phyloP scores from a whole-genome alignment of 2,797 vertebrate species.

The Falco cherrug region DNA sequence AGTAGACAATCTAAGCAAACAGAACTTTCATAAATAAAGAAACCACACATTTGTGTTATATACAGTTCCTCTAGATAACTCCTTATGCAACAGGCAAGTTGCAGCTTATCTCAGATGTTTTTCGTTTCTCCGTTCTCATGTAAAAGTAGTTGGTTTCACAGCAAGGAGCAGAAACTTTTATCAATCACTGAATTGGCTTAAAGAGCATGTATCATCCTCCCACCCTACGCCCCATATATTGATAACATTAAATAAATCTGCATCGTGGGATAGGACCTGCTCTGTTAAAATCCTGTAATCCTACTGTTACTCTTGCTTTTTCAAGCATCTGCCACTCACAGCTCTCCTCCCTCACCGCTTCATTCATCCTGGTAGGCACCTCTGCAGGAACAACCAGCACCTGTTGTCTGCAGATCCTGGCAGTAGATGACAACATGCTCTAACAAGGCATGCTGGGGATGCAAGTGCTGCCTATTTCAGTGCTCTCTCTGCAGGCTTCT shows the following conservation, averaged over 20 bases:
- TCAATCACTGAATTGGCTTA: not conserved
- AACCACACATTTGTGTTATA: not conserved
- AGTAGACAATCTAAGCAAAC: not conserved
- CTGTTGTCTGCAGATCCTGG: not conserved
- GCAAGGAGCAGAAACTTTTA: not conserved
- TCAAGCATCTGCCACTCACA: not conserved
- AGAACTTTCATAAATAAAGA: not conserved
- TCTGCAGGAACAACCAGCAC: not conserved
- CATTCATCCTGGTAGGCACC: not conserved
- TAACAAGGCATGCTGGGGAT: not conserved
- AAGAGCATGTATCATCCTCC: not conserved
- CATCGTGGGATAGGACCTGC: not conserved
- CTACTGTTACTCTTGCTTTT: not conserved
- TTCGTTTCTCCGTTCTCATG: not conserved
- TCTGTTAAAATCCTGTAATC: not conserved
- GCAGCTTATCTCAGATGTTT: not conserved
- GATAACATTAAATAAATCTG: not conserved
- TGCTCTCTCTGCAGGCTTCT: not conserved
- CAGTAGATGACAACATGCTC: not conserved
- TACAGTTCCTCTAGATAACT: not conserved
- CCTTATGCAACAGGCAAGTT: not conserved
- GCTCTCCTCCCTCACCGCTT: not conserved
- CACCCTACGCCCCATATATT: rapidly evolving
- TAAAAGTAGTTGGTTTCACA: not conserved
- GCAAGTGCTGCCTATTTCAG: not conserved